Percentiles rank a stretch among this genome's conserved stretches.
Conservation (phyloP, 2,113 vertebrate genomes). For the Brevimyrus niger region DNA sequence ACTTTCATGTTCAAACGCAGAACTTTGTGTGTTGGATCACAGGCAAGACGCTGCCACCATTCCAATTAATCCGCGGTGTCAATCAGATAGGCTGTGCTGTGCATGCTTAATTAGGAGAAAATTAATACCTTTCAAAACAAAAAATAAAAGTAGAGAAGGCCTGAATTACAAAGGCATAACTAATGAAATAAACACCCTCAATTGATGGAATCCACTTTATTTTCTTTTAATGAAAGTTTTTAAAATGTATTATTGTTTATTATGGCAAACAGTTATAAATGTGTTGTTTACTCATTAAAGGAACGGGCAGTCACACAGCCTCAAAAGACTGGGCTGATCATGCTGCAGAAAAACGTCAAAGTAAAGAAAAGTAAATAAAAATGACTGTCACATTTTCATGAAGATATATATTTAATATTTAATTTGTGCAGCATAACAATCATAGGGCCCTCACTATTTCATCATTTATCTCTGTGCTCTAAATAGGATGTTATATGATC, state of each 20-base stretch:
- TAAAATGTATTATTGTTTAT: not conserved
- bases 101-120: slow-evolving; percentile 1
- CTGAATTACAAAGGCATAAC: slow-evolving; percentile 9
- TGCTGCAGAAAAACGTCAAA: not conserved
- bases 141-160: not conserved
- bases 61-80: slow-evolving; percentile 7
- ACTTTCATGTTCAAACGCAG: slow-evolving; percentile 11
- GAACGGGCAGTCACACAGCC: too few relatives aligned
- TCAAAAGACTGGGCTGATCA: not conserved
- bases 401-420: not conserved
- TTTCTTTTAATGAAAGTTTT: not conserved
- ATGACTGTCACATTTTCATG: not conserved
- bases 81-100: not conserved
- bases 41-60: not conserved
- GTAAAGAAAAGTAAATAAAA: not conserved
- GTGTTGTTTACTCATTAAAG: not conserved
- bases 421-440: not conserved
- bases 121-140: slow-evolving; percentile 18
- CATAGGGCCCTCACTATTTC: not conserved
- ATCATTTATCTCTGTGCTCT: not conserved
- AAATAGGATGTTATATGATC: not conserved
- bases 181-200: slow-evolving; percentile 11
- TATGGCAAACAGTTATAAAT: not conserved
- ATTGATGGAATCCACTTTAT: slow-evolving; percentile 4
- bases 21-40: slow-evolving; percentile 2